These are phyloP conservation scores for Lophius piscatorius DNA, from an alignment of 2,113 vertebrate genomes.

Conservation along the genomic window DNA sequence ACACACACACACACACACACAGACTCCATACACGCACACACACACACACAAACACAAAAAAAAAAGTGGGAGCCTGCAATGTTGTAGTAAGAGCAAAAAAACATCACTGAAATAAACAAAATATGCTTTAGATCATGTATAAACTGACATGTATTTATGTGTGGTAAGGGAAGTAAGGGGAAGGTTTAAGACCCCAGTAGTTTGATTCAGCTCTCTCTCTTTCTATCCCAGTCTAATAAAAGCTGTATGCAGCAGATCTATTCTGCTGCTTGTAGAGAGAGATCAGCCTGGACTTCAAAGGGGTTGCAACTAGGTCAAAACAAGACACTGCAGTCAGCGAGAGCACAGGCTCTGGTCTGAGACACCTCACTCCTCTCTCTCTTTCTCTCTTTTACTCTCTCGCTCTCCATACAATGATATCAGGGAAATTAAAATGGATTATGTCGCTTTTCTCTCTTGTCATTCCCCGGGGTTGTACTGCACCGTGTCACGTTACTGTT, in stretches of 20 bases:
- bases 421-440: conserved; percentile 75
- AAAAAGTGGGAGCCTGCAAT: neutral
- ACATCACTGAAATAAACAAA: too few species aligned
- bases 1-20: neutral
- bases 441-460: conserved; percentile 54
- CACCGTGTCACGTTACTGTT: conserved; percentile 71
- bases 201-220: conserved; percentile 43
- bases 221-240: conserved; percentile 57
- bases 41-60: neutral
- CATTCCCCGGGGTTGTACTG: conserved; percentile 64
- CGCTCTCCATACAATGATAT: conserved; percentile 63
- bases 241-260: conserved; percentile 72
- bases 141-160: conserved; percentile 1
- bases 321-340: conserved; percentile 77
- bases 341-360: conserved; percentile 75
- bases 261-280: conserved; percentile 70
- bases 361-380: conserved; percentile 67
- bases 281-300: conserved; percentile 84
- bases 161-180: conserved; percentile 2
- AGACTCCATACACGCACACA: neutral
- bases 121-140: neutral
- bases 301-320: conserved; percentile 84
- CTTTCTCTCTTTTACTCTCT: conserved; percentile 9
- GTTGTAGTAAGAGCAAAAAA: too few species aligned
- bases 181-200: conserved; percentile 34